phyloP scores from a whole-genome alignment of 1,140 invertebrate genomes.

The Sesamia nonagrioides region DNA sequence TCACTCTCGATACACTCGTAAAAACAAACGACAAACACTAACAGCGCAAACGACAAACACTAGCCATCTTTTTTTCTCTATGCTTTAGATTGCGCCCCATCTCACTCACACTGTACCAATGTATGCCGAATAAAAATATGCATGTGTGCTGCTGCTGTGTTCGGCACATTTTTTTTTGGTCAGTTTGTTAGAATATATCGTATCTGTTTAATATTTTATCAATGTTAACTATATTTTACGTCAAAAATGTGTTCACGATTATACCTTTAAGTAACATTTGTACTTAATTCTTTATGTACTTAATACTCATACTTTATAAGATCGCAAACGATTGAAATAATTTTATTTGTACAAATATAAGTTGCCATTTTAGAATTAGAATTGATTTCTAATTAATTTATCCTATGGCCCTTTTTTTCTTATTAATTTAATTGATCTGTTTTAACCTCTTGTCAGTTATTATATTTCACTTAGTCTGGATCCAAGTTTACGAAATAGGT shows the following conservation, averaged over 20 bases:
- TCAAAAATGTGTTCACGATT: constrained; percentile 45
- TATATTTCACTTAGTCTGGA: not conserved
- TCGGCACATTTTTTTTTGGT: too few species aligned
- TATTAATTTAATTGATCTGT: not conserved
- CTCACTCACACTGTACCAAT: too few species aligned
- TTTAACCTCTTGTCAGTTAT: not conserved
- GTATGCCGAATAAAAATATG: too few species aligned
- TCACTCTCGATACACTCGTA: too few species aligned
- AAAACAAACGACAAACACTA: too few species aligned
- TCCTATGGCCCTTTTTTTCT: not conserved
- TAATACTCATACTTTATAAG: constrained; percentile 29
- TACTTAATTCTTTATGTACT: constrained; percentile 38
- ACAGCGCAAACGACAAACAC: too few species aligned
- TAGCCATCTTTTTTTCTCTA: too few species aligned
- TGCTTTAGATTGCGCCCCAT: too few species aligned
- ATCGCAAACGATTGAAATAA: not conserved
- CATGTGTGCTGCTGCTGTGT: too few species aligned
- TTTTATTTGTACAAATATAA: constrained; percentile 47
- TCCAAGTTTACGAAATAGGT: constrained; percentile 17
- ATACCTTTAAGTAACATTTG: constrained; percentile 37
- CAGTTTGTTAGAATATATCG: too few species aligned
- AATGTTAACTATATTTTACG: too few species aligned
- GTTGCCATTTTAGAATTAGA: constrained; percentile 53
- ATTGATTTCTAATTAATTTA: not conserved
- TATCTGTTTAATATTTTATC: too few species aligned